Base-by-base conservation (phyloP, 2,888 invertebrate genomes). In the Autographa gamma region DNA sequence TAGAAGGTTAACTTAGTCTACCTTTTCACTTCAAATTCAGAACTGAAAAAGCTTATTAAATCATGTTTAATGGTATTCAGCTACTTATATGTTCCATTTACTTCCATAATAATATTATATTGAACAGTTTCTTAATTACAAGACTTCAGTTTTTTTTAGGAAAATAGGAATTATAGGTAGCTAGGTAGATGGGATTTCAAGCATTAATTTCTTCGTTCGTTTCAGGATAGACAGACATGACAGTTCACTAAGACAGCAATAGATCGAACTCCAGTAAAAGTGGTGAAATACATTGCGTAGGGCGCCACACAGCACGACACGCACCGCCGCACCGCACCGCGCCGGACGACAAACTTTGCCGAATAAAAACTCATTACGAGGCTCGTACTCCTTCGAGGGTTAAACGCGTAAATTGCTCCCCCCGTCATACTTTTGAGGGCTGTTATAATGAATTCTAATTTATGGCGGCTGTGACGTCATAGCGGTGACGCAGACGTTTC, bases 351-450 rank as follows among this genome's bases (percentile, higher is more conserved):
- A 38, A 80, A 80, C 61, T 85, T 85, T 64, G 67, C 69, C 76
- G 72, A 85, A 82, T 85, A 83, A 85, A 85, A 82, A 85, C 84
- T 85, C 84, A 81, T 85, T 80, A 85, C 77, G 60, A 60, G 60
- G 66, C 43, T n/a, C 48, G 52, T 64, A 65, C 70, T 71, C 70
- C 73, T 75, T 56, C 58, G 73, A 74, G 79, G 64, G 66, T 63
- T 71, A 71, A 63, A 61, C 64, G 69, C 69, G 73, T 73, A 81
- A 82, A 83, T 79, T 75, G 82, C 75, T 79, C 74, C 79, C 79
- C 65, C 69, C 63, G 63, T 61, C 80, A 71, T 76, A 71, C 74
- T 82, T 67, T 48, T 68, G 59, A 73, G 71, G 73, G 76, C 70
- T 76, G 73, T 76, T 80, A 76, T 80, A 82, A 84, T 84, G 76